Evolutionary conservation across 2,888 invertebrate genomes (phyloP).

Genomic region (Synanthedon andrenaeformis): DNA sequence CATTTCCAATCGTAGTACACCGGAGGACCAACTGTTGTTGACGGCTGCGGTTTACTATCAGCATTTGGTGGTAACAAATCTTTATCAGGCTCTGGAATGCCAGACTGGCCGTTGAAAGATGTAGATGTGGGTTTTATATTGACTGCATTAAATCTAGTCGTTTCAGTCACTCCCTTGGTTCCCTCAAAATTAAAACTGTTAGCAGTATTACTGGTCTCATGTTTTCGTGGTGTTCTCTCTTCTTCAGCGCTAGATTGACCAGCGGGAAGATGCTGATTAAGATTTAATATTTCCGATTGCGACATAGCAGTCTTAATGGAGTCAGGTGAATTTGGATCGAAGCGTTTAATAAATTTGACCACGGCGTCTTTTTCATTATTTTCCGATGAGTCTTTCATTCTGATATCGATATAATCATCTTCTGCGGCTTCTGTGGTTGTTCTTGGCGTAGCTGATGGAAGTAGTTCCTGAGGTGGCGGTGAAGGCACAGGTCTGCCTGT

Average conservation of each 20-base stretch:
- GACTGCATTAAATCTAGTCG: slow-evolving; percentile 34
- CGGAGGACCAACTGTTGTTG: slow-evolving; percentile 72
- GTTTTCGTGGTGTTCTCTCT: slow-evolving; percentile 38
- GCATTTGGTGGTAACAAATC: slow-evolving; percentile 68
- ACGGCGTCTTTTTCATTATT: slow-evolving; percentile 35
- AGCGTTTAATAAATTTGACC: slow-evolving; percentile 55
- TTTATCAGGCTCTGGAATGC: slow-evolving; percentile 20
- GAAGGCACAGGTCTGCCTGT: slow-evolving; percentile 10
- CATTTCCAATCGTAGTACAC: slow-evolving; percentile 76
- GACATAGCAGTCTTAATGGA: slow-evolving; percentile 49
- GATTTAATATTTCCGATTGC: slow-evolving; percentile 43
- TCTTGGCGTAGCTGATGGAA: slow-evolving; percentile 34
- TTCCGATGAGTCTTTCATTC: slow-evolving; percentile 19
- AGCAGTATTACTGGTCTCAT: slow-evolving; percentile 26
- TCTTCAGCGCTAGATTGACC: slow-evolving; percentile 53
- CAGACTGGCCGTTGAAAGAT: neutral
- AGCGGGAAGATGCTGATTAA: slow-evolving; percentile 47
- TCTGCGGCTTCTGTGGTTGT: slow-evolving; percentile 25
- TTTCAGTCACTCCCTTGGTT: slow-evolving; percentile 28
- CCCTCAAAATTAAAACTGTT: slow-evolving; percentile 37
- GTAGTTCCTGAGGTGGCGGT: slow-evolving; percentile 29
- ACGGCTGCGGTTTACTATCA: slow-evolving; percentile 39
- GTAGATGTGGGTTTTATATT: slow-evolving; percentile 28
- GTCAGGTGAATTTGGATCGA: slow-evolving; percentile 53
- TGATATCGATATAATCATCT: slow-evolving; percentile 25